Evolutionary conservation across 2,797 vertebrate species (phyloP), one percentile per base, ranked within the genome.

Genomic region (Chanos chanos): DNA sequence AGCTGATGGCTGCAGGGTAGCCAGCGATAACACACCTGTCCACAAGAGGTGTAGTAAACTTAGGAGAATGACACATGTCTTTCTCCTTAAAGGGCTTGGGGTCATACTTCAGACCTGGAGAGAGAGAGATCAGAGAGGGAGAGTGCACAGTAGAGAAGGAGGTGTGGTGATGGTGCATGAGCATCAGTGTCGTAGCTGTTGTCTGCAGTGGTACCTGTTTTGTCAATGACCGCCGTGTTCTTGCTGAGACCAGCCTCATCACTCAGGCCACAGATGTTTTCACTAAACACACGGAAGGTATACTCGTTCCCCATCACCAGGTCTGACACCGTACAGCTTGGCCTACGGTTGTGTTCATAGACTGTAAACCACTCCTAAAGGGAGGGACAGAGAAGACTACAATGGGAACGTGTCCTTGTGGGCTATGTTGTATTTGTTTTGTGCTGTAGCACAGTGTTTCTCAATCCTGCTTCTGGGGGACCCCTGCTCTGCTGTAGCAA

Each of bases 301-400:
- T 92, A 96, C 68, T 94, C 90, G 2, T 96, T 96, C 61, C 94
- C 94, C 87, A 96, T 89, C 65, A 96, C 85, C 75, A 96, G 91
- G 74, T 96, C 93, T 0, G 94, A 90, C 70, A 94, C 87, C 0
- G 93, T 94, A 66, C 93, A 96, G 78, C 72, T 86, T 33, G 91
- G 89, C 25, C 87, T 83, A 12, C 88, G 91, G 81, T 86, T 94
- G 83, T 92, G 94, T 48, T 96, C 93, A 0, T 84, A 91, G 15
- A 95, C 92, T 0, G 76, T 93, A 85, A 95, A 96, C 94, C 94
- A 96, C 39, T 92, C 93, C 93, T 95, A 75, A 62, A 58, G 61
- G 36, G 49, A 44, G 19, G 1, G 3, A 9, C 28, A 7, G 6
- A 62, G n/a, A 57, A 31, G 57, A 5, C 40, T 22, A 22, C 44